phyloP scores from a whole-genome alignment of 2,888 invertebrate species.

The Macrosiphum euphorbiae region DNA sequence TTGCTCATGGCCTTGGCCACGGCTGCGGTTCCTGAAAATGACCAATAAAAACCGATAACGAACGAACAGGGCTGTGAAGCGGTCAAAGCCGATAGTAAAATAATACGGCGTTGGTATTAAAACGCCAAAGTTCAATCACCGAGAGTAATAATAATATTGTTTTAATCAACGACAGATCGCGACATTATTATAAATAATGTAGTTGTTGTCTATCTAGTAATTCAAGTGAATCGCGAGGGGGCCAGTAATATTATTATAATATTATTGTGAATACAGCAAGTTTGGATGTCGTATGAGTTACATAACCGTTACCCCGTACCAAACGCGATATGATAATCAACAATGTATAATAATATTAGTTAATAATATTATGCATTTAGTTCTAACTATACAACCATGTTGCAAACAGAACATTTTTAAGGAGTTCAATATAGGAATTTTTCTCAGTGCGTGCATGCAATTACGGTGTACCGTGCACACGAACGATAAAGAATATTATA shows the following conservation, averaged over 20 bases:
- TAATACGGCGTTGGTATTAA: not conserved
- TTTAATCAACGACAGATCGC: not conserved
- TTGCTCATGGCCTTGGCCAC: constrained; percentile 82
- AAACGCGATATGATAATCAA: not conserved
- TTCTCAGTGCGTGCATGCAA: no score
- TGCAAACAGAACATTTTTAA: no score
- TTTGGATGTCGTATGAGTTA: not conserved
- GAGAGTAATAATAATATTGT: not conserved
- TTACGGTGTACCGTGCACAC: no score
- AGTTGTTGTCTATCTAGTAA: not conserved
- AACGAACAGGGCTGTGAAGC: not conserved
- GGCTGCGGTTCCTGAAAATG: constrained; percentile 77
- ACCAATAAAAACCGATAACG: not conserved
- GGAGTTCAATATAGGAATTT: no score
- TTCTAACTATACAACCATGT: no score
- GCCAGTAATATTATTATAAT: not conserved
- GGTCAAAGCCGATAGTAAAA: not conserved
- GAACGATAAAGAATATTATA: no score
- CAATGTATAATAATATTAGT: not conserved
- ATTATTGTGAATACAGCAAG: not conserved
- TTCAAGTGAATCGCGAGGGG: not conserved
- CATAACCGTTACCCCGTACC: not conserved
- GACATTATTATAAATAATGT: not conserved
- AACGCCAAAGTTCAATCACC: not conserved
- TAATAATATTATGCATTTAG: no score